These are phyloP conservation scores for Elachura formosa DNA, from an alignment of 2,113 vertebrate species.

Conservation along the genomic window DNA sequence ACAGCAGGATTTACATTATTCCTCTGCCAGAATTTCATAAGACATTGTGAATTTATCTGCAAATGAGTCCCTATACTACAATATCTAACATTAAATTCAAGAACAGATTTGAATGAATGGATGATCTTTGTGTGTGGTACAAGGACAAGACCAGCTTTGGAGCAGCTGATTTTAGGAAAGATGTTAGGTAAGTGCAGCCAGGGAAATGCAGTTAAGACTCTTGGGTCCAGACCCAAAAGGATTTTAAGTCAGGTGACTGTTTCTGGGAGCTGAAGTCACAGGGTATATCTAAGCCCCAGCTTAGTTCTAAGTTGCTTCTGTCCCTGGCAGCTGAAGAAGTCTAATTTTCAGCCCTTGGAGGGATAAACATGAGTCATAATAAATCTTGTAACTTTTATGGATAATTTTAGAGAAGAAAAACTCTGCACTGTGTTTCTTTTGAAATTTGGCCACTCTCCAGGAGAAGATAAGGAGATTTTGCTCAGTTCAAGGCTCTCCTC, in stretches of 20 bases:
- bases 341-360: background rate
- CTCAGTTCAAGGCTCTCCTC: background rate
- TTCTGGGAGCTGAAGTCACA: background rate
- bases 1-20: background rate
- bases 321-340: slow-evolving; percentile 1
- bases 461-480: slow-evolving; percentile 3
- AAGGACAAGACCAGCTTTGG: background rate
- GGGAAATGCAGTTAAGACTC: background rate
- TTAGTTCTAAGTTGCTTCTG: background rate
- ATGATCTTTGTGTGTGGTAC: background rate
- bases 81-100: background rate
- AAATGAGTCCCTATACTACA: background rate
- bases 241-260: background rate
- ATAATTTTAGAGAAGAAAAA: slow-evolving; percentile 6
- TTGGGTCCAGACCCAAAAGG: background rate
- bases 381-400: background rate
- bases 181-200: background rate
- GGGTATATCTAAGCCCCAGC: background rate
- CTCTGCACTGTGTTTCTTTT: background rate
- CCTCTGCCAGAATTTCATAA: background rate
- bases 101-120: too few species aligned
- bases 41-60: background rate
- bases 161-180: background rate
- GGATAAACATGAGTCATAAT: slow-evolving; percentile 10
- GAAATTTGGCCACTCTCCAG: background rate